Evolutionary conservation across 2,888 invertebrate species (phyloP).

Genomic region (Lasioglossum calceatum): DNA sequence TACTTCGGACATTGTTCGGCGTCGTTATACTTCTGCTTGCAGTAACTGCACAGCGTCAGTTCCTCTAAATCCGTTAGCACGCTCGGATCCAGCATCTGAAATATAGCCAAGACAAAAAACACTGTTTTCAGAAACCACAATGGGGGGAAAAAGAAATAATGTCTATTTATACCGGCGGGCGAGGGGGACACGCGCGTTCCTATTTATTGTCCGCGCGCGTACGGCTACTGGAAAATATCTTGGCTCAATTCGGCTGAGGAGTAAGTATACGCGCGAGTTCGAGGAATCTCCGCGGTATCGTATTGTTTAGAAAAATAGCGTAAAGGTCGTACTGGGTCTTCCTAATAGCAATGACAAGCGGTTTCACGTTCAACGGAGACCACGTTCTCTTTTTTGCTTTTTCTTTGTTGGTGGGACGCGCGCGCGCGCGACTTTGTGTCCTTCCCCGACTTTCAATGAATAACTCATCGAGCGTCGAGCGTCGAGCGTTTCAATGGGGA

Average conservation of each 20-base stretch:
- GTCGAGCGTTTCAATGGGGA: not conserved
- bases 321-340: constrained; percentile 29
- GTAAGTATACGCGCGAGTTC: not conserved
- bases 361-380: not conserved
- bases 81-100: constrained; percentile 86
- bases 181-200: not conserved
- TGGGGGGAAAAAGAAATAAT: not conserved
- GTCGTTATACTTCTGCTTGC: constrained; percentile 91
- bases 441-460: not conserved
- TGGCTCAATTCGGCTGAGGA: not conserved
- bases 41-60: constrained; percentile 90
- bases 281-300: not conserved
- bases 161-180: not conserved
- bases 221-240: not conserved
- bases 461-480: not conserved
- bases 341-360: constrained; percentile 13
- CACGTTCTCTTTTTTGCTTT: constrained; percentile 9
- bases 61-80: constrained; percentile 90
- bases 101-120: constrained; percentile 39
- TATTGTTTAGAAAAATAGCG: not conserved
- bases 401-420: not conserved
- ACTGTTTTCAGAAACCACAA: not conserved
- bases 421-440: not conserved
- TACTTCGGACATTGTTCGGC: constrained; percentile 90
- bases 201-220: not conserved